Percentiles rank a stretch among this genome's conserved stretches.
Evolutionary conservation across 2,888 invertebrate species (phyloP).

Genomic region (Parnassius smintheus): DNA sequence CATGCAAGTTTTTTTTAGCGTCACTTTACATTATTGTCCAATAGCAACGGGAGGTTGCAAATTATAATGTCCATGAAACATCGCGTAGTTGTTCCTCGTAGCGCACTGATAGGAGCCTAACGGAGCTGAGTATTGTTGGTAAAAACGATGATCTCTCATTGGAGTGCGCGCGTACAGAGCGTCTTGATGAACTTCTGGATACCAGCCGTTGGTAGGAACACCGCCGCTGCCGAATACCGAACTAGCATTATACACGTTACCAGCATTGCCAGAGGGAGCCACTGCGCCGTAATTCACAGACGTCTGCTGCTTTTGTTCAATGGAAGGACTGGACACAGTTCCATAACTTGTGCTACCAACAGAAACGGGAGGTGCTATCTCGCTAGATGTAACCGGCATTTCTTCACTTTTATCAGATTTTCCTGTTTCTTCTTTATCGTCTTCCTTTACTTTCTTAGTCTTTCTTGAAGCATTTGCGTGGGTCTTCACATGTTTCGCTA

Average conservation of each 20-base stretch:
- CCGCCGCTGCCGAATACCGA: constrained; percentile 51
- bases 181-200: constrained; percentile 64
- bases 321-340: constrained; percentile 25
- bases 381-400: constrained; percentile 28
- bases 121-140: constrained; percentile 65
- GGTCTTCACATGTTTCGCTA: constrained; percentile 96
- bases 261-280: constrained; percentile 37
- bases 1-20: constrained; percentile 30
- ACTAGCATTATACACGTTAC: constrained; percentile 49
- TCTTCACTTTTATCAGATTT: constrained; percentile 47
- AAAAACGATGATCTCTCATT: constrained; percentile 59
- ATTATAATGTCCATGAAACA: constrained; percentile 77
- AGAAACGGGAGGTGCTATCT: constrained; percentile 8
- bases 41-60: constrained; percentile 72
- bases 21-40: constrained; percentile 53
- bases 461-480: constrained; percentile 85
- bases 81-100: constrained; percentile 69
- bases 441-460: constrained; percentile 64
- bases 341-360: constrained; percentile 36
- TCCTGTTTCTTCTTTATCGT: constrained; percentile 64
- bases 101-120: constrained; percentile 71
- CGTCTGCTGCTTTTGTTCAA: constrained; percentile 11
- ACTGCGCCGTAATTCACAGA: constrained; percentile 15
- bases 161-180: constrained; percentile 54
- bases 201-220: constrained; percentile 56